Base-by-base conservation (phyloP, 2,888 invertebrate genomes). In the Idaea biselata region DNA sequence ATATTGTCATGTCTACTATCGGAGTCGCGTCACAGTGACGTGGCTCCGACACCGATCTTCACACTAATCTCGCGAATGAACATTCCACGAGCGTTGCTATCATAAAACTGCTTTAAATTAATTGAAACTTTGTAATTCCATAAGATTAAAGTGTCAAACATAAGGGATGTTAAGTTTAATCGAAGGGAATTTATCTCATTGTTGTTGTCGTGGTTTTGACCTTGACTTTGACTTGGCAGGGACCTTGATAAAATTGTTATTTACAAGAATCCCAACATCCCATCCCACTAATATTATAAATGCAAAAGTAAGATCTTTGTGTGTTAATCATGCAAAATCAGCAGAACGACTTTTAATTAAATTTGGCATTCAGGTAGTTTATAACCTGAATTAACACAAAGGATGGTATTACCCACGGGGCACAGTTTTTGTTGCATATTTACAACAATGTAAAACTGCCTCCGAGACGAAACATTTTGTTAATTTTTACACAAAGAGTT, bases 121-220 rank as follows among this genome's bases (percentile, higher is more conserved):
- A 44, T 44, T 44, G 14, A 44, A 44, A 44, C 14, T 44, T 44
- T 44, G 44, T 44, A 44, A 44, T 44, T 11, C 44, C 44, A 44
- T 44, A 44, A 44, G 44, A 44, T 44, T 44, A 44, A 44, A 44
- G 44, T 44, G 44, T 44, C 44, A 44, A 44, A 44, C 44, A 44
- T 44, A 44, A 25, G 11, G 44, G 44, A 8, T 11, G 44, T 44
- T 44, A 44, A 44, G 44, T 44, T 44, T 44, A 44, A 44, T 44
- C 44, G 11, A 44, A 44, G 44, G 44, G 44, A 44, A 44, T 44
- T 44, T 44, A 44, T 44, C 14, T 6, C 44, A 44, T 44, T 44
- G 44, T 44, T 44, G 44, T 44, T 44, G 44, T 44, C 44, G 8
- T 44, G 3, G 44, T 2, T 44, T 44, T 44, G 44, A 44, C 44